Conservation (phyloP, 2,797 vertebrate genomes). For the Neosilurus hyrtlii region DNA sequence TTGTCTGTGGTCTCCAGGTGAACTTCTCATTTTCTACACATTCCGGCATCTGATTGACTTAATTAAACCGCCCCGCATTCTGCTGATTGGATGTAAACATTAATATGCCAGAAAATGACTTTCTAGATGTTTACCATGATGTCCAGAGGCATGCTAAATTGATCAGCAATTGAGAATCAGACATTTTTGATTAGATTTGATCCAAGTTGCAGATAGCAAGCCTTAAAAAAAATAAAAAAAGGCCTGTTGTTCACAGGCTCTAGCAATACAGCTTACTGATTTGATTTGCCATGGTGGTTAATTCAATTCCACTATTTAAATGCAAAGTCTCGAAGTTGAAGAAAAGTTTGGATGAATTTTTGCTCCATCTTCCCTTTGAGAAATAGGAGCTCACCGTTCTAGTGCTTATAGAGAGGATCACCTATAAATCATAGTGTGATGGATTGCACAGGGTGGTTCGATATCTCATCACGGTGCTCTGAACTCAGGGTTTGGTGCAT, state of each 20-base stretch:
- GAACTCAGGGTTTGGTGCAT: conserved; percentile 61
- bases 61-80: conserved; percentile 72
- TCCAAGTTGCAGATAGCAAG: conserved; percentile 58
- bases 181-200: conserved; percentile 60
- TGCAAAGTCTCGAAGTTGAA: conserved; percentile 54
- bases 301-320: conserved; percentile 59
- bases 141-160: conserved; percentile 66
- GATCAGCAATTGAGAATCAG: conserved; percentile 66
- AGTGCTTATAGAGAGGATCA: conserved; percentile 56
- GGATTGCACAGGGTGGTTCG: conserved; percentile 60
- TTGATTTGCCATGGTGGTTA: conserved; percentile 59
- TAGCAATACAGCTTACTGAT: conserved; percentile 47
- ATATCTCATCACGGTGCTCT: conserved; percentile 71
- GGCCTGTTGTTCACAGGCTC: conserved; percentile 49
- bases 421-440: conserved; percentile 67
- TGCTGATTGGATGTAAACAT: conserved; percentile 78
- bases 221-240: conserved; percentile 1
- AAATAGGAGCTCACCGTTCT: conserved; percentile 57
- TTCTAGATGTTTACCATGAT: conserved; percentile 68
- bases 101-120: conserved; percentile 79
- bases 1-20: conserved; percentile 69
- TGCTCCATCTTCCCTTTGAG: conserved; percentile 52
- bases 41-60: conserved; percentile 74
- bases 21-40: conserved; percentile 70
- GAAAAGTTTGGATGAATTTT: conserved; percentile 55